These are phyloP conservation scores for Gouania willdenowi DNA, from an alignment of 2,797 vertebrate genomes.

Conservation along the genomic window DNA sequence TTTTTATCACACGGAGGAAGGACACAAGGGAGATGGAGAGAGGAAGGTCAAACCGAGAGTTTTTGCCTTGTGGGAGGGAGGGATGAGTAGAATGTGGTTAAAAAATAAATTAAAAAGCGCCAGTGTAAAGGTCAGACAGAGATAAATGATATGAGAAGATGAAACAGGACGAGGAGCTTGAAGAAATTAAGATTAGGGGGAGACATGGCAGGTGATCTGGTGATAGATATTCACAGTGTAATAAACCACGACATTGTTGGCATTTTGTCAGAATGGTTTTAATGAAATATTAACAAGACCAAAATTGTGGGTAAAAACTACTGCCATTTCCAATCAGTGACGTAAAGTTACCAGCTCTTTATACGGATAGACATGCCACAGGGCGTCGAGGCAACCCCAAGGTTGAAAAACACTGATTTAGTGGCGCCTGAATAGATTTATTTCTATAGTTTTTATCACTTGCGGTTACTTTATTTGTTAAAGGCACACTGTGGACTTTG, in stretches of 20 bases:
- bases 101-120: conserved; percentile 7
- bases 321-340: neutral
- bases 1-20: conserved; percentile 19
- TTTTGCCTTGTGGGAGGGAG: neutral
- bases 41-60: conserved; percentile 19
- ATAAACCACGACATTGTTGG: conserved; percentile 15
- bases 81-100: conserved; percentile 10
- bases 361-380: too few relatives aligned
- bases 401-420: too few relatives aligned
- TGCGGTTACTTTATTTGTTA: too few relatives aligned
- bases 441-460: too few relatives aligned
- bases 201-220: conserved; percentile 27
- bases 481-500: too few relatives aligned
- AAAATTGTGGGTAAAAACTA: conserved; percentile 2
- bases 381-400: too few relatives aligned
- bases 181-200: conserved; percentile 20
- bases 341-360: conserved; percentile 3
- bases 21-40: neutral
- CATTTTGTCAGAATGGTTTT: conserved; percentile 19
- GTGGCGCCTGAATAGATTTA: too few relatives aligned
- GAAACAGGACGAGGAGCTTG: conserved; percentile 27
- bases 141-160: conserved; percentile 11
- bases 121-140: conserved; percentile 37
- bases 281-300: conserved; percentile 22
- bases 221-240: conserved; percentile 20